Percentiles rank a stretch among this genome's conserved stretches.
Conservation (phyloP, 1,140 invertebrate species). For the Pogonognathellus flavescens region DNA sequence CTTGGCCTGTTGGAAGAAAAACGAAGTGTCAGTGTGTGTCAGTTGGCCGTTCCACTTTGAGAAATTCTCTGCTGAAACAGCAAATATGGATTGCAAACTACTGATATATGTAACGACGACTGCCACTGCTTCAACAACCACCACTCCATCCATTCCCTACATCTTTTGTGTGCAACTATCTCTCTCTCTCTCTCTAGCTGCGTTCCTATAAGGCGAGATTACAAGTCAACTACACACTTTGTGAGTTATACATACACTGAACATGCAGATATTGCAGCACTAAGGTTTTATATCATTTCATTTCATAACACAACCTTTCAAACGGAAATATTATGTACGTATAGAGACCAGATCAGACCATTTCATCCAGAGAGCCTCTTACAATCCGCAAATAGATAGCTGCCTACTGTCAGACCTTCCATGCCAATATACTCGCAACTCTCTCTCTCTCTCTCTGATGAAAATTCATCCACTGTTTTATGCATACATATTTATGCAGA, state of each 20-base stretch:
- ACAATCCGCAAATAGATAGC: conserved; percentile 39
- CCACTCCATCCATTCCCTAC: too few relatives aligned
- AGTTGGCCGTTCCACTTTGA: conserved; percentile 52
- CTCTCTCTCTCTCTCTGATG: too few relatives aligned
- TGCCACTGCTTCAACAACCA: background rate
- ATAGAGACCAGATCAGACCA: background rate
- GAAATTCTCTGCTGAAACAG: conserved; percentile 51
- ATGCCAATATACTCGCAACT: too few relatives aligned
- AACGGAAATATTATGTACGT: background rate
- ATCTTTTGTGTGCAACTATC: background rate
- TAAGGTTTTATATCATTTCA: conserved; percentile 4
- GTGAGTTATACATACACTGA: background rate
- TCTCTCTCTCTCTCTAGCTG: background rate
- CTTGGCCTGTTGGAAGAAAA: conserved; percentile 19
- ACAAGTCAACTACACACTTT: conserved; percentile 30
- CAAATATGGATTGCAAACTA: conserved; percentile 39
- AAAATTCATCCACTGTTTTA: background rate
- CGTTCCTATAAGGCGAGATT: background rate
- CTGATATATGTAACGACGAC: background rate
- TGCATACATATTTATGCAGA: too few relatives aligned
- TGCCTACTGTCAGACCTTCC: background rate
- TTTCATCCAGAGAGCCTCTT: background rate
- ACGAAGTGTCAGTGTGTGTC: conserved; percentile 53
- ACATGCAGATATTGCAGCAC: background rate
- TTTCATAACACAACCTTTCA: background rate